Conservation (phyloP, 2,888 invertebrate species). For the Dolichomitus sp. region DNA sequence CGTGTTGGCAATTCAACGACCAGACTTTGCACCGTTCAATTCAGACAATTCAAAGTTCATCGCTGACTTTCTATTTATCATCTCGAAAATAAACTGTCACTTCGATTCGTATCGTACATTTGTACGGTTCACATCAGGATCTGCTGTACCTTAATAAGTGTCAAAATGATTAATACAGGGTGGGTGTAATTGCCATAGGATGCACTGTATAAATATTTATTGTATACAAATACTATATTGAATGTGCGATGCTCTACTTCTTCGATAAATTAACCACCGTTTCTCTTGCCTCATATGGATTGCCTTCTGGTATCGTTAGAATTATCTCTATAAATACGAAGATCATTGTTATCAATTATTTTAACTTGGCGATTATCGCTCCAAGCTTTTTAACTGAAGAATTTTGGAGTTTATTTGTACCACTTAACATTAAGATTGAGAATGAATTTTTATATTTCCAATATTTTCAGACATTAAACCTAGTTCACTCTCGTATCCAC, state of each 20-base stretch:
- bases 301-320: no score
- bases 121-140: neutral
- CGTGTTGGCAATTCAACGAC: neutral
- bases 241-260: neutral
- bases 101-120: neutral
- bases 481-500: neutral
- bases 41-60: conserved; percentile 25
- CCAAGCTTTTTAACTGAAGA: no score
- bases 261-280: neutral
- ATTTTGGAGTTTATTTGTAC: no score
- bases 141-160: neutral
- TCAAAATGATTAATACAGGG: conserved; percentile 61
- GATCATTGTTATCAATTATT: no score
- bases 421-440: no score
- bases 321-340: no score
- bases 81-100: neutral
- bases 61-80: conserved; percentile 7
- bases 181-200: conserved; percentile 2
- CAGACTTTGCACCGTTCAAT: conserved; percentile 51
- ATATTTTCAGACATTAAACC: no score
- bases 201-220: neutral
- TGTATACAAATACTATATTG: neutral
- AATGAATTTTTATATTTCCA: no score
- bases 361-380: no score
- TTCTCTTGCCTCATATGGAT: neutral